A percentile compares a stretch with the other conserved stretches of the same genome.
Evolutionary conservation across 2,797 vertebrate species (phyloP).

Genomic region (Galaxias olidus): DNA sequence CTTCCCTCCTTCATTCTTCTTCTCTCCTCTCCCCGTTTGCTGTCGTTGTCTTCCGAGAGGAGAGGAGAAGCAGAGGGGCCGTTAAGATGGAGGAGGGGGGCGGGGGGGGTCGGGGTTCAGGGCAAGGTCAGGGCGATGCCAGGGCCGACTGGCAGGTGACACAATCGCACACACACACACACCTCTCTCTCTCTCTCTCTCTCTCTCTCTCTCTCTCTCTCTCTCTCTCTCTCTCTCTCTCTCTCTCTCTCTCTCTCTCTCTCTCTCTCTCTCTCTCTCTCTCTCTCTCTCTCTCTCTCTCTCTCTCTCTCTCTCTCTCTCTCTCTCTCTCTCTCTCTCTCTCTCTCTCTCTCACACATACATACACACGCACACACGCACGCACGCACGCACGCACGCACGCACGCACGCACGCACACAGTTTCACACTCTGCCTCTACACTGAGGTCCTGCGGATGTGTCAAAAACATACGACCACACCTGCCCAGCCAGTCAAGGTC

Average conservation of each 20-base stretch:
- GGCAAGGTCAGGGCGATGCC: constrained; percentile 67
- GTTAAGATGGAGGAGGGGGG: constrained; percentile 15
- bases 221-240: constrained; percentile 30
- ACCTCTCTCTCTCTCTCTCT: constrained; percentile 35
- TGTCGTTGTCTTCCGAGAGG: constrained; percentile 67
- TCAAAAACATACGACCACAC: constrained; percentile 57
- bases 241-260: constrained; percentile 26
- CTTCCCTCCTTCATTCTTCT: constrained; percentile 26
- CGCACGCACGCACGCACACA: constrained; percentile 42
- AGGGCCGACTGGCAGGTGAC: constrained; percentile 45
- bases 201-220: constrained; percentile 34
- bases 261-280: constrained; percentile 33
- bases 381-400: not conserved
- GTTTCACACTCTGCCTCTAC: constrained; percentile 50
- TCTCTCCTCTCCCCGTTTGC: constrained; percentile 29
- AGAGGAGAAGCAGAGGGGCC: constrained; percentile 40
- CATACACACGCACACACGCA: constrained; percentile 9
- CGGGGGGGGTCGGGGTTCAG: constrained; percentile 52
- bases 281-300: constrained; percentile 36
- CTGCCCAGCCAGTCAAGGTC: constrained; percentile 66
- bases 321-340: constrained; percentile 34
- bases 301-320: constrained; percentile 33
- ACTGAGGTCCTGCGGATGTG: constrained; percentile 65
- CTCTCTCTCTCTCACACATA: constrained; percentile 19
- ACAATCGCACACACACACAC: constrained; percentile 24